These are phyloP conservation scores for Caenorhabditis macrosperma DNA, from an alignment of 2,888 invertebrate species.

Conservation along the genomic window DNA sequence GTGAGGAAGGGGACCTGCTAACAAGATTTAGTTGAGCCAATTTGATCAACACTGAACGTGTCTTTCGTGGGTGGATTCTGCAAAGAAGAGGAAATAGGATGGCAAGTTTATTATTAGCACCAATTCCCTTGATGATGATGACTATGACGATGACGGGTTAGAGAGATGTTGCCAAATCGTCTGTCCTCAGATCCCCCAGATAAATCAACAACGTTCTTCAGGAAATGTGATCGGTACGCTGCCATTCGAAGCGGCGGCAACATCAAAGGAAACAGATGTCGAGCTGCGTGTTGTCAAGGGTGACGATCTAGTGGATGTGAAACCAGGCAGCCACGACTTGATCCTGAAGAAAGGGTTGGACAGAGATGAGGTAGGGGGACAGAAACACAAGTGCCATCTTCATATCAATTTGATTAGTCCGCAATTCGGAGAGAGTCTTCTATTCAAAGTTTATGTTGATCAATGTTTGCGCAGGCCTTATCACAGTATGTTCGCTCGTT, in stretches of 20 bases:
- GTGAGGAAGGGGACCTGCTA: conserved; percentile 35
- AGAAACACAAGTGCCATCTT: no score
- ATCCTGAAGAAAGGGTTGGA: conserved; percentile 72
- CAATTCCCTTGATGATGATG: conserved; percentile 36
- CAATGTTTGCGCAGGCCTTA: conserved; percentile 43
- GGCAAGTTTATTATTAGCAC: conserved; percentile 58
- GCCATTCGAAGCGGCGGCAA: conserved; percentile 60
- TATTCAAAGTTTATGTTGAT: conserved; percentile 18
- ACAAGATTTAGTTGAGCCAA: conserved; percentile 62
- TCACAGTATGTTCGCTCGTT: conserved; percentile 47
- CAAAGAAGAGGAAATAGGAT: conserved; percentile 18
- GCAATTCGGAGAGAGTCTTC: neutral
- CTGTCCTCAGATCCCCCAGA: conserved; percentile 14
- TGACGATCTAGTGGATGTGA: conserved; percentile 70
- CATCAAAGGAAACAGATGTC: conserved; percentile 66
- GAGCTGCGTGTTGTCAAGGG: conserved; percentile 72
- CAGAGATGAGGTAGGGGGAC: conserved; percentile 73
- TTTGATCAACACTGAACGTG: conserved; percentile 52
- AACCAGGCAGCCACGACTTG: conserved; percentile 69
- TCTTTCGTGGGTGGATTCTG: conserved; percentile 3
- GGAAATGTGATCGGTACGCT: conserved; percentile 60
- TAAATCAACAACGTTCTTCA: conserved; percentile 46
- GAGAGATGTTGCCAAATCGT: conserved; percentile 43
- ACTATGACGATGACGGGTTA: conserved; percentile 14
- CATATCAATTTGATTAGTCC: neutral